Evolutionary conservation across 1,140 invertebrate genomes (phyloP).

Genomic region (Propsilocerus akamusi): DNA sequence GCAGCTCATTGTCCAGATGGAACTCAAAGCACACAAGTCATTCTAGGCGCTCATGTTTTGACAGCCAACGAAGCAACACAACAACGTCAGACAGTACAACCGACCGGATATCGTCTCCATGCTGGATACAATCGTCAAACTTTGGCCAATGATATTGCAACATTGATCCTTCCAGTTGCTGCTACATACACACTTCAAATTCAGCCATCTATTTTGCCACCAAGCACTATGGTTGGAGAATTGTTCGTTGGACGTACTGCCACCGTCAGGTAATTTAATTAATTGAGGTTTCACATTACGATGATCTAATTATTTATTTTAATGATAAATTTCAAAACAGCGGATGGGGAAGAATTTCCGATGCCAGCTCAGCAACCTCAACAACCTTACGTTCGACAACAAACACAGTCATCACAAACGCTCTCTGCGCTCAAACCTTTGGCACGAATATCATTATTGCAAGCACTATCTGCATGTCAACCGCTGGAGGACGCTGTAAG

Average conservation of each 20-base stretch:
- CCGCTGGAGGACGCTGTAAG: slow-evolving; percentile 10
- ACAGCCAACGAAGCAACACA: not conserved
- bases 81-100: not conserved
- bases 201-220: not conserved
- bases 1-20: slow-evolving; percentile 29
- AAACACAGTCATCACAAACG: slow-evolving; percentile 11
- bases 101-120: not conserved
- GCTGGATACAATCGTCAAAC: not conserved
- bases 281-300: no score
- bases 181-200: not conserved
- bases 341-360: not conserved
- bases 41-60: not conserved
- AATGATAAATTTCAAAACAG: no score
- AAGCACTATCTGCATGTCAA: slow-evolving; percentile 16
- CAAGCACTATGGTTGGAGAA: not conserved
- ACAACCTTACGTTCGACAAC: slow-evolving; percentile 14
- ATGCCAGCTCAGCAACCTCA: slow-evolving; percentile 7
- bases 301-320: no score
- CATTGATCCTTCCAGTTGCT: not conserved
- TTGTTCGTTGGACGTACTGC: not conserved
- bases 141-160: not conserved
- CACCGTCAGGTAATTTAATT: no score
- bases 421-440: slow-evolving; percentile 11
- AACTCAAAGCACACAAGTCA: not conserved
- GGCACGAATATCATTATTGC: slow-evolving; percentile 9